A percentile compares a stretch with the other conserved stretches of the same genome.
These are phyloP conservation scores for Stichopus chloronotus DNA, from an alignment of 35 echinoderm and acorn worm genomes.

Conservation along the genomic window DNA sequence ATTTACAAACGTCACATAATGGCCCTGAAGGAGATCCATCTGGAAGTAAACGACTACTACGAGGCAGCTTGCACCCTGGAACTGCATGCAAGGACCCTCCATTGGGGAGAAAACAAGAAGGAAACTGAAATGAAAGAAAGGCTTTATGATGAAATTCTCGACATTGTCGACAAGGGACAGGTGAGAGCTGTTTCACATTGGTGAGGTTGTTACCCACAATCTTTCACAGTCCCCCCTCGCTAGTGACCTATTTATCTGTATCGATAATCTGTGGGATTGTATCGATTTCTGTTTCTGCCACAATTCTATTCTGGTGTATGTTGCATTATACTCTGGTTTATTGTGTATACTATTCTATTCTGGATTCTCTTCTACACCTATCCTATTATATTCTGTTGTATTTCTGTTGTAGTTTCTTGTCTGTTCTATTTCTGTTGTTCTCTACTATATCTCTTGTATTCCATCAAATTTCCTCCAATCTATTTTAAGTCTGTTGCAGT, in stretches of 20 bases:
- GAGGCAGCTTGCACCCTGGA: slow-evolving; percentile 86
- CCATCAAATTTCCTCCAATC: too few species aligned
- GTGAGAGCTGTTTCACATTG: slow-evolving; percentile 17
- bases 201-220: background rate
- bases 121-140: slow-evolving; percentile 78
- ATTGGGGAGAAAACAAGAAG: slow-evolving; percentile 69
- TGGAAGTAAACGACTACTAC: slow-evolving; percentile 69
- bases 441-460: too few species aligned
- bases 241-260: background rate
- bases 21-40: slow-evolving; percentile 83
- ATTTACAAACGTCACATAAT: slow-evolving; percentile 92
- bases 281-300: background rate
- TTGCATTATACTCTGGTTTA: background rate
- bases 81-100: slow-evolving; percentile 71
- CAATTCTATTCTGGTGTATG: background rate
- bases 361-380: too few species aligned
- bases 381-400: too few species aligned
- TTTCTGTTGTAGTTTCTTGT: too few species aligned
- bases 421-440: too few species aligned
- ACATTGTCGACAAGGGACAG: slow-evolving; percentile 82
- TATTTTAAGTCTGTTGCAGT: too few species aligned
- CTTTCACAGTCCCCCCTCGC: background rate
- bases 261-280: background rate
- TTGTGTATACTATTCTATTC: too few species aligned
- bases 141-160: slow-evolving; percentile 89